Percentiles rank a stretch among this genome's conserved stretches.
phyloP scores from a whole-genome alignment of 2,888 invertebrate genomes.

The Hoplodrina blanda region DNA sequence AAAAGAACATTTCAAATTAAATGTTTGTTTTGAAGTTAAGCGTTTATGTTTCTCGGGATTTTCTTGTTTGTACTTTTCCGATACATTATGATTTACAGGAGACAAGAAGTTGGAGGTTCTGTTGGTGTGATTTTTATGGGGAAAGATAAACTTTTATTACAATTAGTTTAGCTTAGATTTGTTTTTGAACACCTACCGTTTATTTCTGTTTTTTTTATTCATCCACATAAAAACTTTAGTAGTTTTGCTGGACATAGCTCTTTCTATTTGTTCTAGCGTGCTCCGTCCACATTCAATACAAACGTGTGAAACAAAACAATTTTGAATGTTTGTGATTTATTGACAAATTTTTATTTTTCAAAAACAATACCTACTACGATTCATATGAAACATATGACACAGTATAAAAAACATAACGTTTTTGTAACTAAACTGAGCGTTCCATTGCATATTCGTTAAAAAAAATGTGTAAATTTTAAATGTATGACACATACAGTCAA shows the following conservation, averaged over 20 bases:
- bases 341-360: constrained; percentile 11
- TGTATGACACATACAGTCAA: too few relatives aligned
- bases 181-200: neutral
- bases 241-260: constrained; percentile 3
- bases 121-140: constrained; percentile 3
- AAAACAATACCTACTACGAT: neutral
- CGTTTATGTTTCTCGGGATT: constrained; percentile 69
- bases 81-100: constrained; percentile 54
- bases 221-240: neutral
- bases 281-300: constrained; percentile 24
- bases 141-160: constrained; percentile 1
- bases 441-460: neutral
- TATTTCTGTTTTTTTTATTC: constrained; percentile 10
- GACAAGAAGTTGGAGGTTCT: neutral
- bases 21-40: constrained; percentile 73
- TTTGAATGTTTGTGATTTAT: constrained; percentile 35
- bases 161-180: constrained; percentile 2
- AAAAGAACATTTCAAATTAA: constrained; percentile 75
- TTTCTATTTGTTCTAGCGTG: constrained; percentile 34
- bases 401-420: neutral
- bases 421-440: neutral
- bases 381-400: constrained; percentile 13
- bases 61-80: constrained; percentile 62
- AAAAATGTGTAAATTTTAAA: neutral
- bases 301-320: constrained; percentile 33